Evolutionary conservation across 1,140 invertebrate genomes (phyloP).

Genomic region (Drosophila triauraria): DNA sequence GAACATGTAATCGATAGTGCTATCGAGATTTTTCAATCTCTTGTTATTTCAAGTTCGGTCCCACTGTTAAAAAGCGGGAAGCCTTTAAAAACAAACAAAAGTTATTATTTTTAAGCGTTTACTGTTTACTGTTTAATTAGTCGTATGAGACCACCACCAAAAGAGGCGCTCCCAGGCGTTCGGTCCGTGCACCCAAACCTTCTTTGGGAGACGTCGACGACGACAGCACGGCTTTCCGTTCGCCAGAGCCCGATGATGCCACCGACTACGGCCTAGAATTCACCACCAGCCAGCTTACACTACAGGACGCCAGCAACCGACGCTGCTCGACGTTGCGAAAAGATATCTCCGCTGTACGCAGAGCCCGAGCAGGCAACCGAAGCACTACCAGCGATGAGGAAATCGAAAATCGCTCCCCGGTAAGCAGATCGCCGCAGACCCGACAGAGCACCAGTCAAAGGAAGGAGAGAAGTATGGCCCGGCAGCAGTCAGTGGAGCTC

Average conservation of each 20-base stretch:
- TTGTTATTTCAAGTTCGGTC: background rate
- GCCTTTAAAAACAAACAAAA: conserved; percentile 1
- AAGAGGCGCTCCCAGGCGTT: background rate
- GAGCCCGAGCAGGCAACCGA: background rate
- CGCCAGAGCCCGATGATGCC: background rate
- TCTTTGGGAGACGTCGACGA: background rate
- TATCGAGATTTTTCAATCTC: background rate
- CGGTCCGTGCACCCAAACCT: background rate
- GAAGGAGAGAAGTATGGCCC: background rate
- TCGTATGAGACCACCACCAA: conserved; percentile 5
- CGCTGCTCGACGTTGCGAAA: conserved; percentile 8
- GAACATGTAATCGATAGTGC: background rate
- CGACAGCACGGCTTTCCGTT: background rate
- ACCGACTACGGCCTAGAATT: conserved; percentile 12
- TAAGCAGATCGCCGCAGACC: background rate
- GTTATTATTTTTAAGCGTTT: background rate
- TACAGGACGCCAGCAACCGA: background rate
- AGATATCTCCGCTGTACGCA: background rate
- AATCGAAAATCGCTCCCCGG: background rate
- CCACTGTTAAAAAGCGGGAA: conserved; percentile 2
- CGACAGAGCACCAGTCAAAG: background rate
- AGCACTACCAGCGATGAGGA: background rate
- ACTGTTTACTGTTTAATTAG: background rate
- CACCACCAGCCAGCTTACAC: background rate
- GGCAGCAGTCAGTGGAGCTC: background rate